These are phyloP conservation scores for Meloidogyne exigua DNA, from an alignment of 1,140 invertebrate species.

Conservation along the genomic window DNA sequence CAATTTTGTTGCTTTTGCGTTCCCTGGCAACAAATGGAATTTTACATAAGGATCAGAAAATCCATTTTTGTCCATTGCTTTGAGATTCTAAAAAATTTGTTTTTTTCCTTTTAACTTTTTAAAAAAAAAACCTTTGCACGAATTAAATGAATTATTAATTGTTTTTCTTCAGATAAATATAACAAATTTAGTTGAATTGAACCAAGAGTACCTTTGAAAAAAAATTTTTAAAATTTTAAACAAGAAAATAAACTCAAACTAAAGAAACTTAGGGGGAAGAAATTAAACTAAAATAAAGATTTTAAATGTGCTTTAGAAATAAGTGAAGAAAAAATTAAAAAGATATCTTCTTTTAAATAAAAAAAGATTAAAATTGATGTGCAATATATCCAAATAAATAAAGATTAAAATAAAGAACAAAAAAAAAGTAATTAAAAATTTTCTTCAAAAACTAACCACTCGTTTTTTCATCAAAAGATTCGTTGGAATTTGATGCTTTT, in stretches of 20 bases:
- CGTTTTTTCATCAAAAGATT: too few species aligned
- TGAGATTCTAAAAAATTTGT: constrained; percentile 67
- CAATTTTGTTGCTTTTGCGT: constrained; percentile 74
- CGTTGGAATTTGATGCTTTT: not conserved
- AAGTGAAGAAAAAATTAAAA: constrained; percentile 4
- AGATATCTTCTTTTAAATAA: too few species aligned
- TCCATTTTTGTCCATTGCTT: constrained; percentile 82
- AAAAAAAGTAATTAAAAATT: not conserved
- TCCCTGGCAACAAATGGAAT: constrained; percentile 77
- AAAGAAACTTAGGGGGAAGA: not conserved
- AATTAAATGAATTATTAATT: constrained; percentile 59
- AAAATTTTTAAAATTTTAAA: not conserved
- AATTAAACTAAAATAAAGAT: not conserved
- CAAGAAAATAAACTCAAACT: not conserved
- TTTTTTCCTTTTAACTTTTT: not conserved
- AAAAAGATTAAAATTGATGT: too few species aligned
- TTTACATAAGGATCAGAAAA: constrained; percentile 87
- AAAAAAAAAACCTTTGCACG: constrained; percentile 53
- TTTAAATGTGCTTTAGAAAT: constrained; percentile 9
- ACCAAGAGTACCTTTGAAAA: constrained; percentile 57
- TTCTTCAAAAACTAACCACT: too few species aligned
- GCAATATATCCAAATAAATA: too few species aligned
- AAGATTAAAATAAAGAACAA: too few species aligned
- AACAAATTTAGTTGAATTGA: constrained; percentile 60
- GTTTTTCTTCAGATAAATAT: constrained; percentile 57